Percentiles rank a stretch among this genome's conserved stretches.
Conservation (phyloP, 2,113 vertebrate genomes). For the Tachysurus vachellii region DNA sequence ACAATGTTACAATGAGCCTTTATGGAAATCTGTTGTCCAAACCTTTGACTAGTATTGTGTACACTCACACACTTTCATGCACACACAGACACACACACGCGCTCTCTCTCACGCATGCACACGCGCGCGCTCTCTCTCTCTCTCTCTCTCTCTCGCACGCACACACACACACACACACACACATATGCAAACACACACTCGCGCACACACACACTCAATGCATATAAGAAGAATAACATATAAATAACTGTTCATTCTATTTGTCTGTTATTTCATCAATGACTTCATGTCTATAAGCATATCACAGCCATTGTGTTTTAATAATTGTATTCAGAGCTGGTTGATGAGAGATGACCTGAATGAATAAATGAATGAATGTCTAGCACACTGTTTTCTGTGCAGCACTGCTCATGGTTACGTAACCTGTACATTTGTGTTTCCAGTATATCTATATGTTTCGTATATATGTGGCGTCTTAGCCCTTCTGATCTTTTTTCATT, state of each 20-base stretch:
- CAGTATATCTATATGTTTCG: background rate
- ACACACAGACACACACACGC: too few relatives aligned
- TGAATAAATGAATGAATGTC: rapidly evolving
- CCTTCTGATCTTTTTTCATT: background rate
- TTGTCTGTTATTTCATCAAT: background rate
- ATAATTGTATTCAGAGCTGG: background rate
- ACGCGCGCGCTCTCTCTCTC: too few relatives aligned
- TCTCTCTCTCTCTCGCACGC: too few relatives aligned
- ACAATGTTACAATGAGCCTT: background rate
- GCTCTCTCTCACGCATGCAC: too few relatives aligned
- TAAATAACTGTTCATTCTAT: background rate
- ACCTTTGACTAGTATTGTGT: background rate
- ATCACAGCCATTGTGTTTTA: background rate
- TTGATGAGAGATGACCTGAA: background rate
- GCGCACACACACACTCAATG: background rate
- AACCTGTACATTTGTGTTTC: background rate
- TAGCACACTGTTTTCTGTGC: background rate
- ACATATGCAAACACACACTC: too few relatives aligned
- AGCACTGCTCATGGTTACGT: background rate
- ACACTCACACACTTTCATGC: too few relatives aligned
- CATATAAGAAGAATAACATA: background rate
- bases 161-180: too few relatives aligned
- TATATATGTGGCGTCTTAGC: background rate
- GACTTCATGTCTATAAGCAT: background rate
- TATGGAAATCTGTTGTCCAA: background rate